Percentiles rank a stretch among this genome's conserved stretches.
phyloP scores from a whole-genome alignment of 2,797 vertebrate genomes.

The Acanthis flammea region DNA sequence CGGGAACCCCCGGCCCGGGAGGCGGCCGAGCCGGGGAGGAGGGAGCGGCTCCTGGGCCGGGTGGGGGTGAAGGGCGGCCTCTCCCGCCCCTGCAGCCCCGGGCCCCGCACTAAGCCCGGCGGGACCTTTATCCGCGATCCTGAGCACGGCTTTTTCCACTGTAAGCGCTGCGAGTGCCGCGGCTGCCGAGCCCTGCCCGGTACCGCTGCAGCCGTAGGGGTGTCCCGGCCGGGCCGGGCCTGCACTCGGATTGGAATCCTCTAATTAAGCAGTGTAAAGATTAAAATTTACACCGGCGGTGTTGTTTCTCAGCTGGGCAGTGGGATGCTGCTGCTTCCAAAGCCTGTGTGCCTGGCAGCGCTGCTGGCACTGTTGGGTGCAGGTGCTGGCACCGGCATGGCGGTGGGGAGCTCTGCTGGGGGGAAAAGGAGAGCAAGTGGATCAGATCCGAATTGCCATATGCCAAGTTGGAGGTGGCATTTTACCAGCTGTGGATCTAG shows the following conservation, averaged over 20 bases:
- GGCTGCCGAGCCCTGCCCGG: background rate
- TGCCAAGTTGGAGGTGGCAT: background rate
- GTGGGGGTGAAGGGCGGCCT: background rate
- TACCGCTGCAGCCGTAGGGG: rapidly evolving
- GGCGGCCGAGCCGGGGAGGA: background rate
- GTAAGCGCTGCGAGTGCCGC: rapidly evolving
- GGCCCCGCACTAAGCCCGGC: background rate
- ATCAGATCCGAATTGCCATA: rapidly evolving
- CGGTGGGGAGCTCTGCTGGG: rapidly evolving
- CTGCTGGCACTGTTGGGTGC: rapidly evolving
- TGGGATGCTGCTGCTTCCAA: rapidly evolving
- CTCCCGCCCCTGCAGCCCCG: background rate
- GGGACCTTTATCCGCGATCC: background rate
- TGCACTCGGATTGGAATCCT: rapidly evolving
- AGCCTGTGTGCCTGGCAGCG: rapidly evolving
- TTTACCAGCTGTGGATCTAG: background rate
- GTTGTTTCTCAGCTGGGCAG: background rate
- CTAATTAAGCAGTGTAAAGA: rapidly evolving
- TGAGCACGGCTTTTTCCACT: background rate
- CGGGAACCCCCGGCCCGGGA: background rate
- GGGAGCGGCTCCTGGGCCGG: background rate
- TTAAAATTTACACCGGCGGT: rapidly evolving
- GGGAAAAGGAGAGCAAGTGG: background rate
- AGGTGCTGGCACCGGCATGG: background rate
- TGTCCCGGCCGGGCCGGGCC: background rate